Conservation (phyloP, 35 echinoderm and acorn worm genomes). For the Patiria miniata region DNA sequence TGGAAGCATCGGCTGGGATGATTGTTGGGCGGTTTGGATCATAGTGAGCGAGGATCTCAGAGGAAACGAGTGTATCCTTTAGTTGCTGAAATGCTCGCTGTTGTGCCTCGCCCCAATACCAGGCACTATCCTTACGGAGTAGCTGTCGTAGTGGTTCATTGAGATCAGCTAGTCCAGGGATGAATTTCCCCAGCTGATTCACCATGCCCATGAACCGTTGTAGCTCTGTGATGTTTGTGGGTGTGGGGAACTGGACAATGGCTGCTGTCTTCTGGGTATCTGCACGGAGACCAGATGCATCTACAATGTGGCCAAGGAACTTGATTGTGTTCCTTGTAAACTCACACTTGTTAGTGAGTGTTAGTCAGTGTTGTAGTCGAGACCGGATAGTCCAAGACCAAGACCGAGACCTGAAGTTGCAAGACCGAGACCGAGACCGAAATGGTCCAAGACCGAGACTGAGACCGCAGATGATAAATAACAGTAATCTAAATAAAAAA, state of each 20-base stretch:
- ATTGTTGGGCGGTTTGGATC: conserved; percentile 42
- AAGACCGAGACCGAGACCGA: conserved; percentile 4
- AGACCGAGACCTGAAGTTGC: too few species aligned
- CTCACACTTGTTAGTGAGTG: too few species aligned
- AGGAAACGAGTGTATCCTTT: conserved; percentile 18
- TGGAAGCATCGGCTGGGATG: conserved; percentile 20
- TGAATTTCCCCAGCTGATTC: conserved; percentile 53
- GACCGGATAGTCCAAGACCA: too few species aligned
- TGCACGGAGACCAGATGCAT: too few species aligned
- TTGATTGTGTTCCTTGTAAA: too few species aligned
- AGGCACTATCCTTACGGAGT: conserved; percentile 37
- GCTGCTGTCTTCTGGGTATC: too few species aligned
- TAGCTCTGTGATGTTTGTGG: too few species aligned
- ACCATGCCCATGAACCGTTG: too few species aligned
- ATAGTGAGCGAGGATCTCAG: conserved; percentile 42
- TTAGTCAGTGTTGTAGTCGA: too few species aligned
- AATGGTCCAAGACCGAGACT: conserved; percentile 22
- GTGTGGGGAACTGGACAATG: neutral
- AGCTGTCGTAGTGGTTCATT: conserved; percentile 48
- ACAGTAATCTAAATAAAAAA: too few species aligned
- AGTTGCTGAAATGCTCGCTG: conserved; percentile 35
- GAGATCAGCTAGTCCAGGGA: conserved; percentile 17
- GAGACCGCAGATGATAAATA: too few species aligned
- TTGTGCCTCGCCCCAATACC: conserved; percentile 42
- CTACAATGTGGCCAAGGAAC: too few species aligned